A percentile compares a stretch with the other conserved stretches of the same genome.
phyloP scores from a whole-genome alignment of 2,797 vertebrate species.

The Lepilemur ruficaudatus region DNA sequence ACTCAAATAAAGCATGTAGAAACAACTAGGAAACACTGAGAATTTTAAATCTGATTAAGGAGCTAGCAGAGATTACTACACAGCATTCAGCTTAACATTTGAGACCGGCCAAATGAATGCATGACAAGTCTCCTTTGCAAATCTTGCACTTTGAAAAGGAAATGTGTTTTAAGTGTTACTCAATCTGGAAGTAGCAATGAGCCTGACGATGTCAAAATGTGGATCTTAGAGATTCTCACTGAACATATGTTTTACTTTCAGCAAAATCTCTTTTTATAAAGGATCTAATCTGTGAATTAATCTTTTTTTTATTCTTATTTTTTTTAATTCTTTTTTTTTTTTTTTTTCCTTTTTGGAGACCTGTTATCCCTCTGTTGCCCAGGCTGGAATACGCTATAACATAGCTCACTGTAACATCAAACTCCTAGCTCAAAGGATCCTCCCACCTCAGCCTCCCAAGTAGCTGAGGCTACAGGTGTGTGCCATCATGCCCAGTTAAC shows the following conservation, averaged over 20 bases:
- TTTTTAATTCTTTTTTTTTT: no score
- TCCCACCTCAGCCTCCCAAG: no score
- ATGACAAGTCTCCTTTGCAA: conserved; percentile 48
- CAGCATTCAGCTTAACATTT: not conserved
- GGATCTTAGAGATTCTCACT: conserved; percentile 30
- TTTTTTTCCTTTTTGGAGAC: no score
- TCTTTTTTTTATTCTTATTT: no score
- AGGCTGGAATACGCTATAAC: no score
- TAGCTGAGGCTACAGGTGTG: no score
- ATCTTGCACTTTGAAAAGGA: conserved; percentile 49
- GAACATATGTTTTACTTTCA: conserved; percentile 40
- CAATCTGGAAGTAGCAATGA: conserved; percentile 44
- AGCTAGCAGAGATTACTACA: not conserved
- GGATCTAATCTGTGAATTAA: no score
- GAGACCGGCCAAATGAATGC: not conserved
- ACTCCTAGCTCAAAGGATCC: no score
- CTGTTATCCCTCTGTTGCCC: no score
- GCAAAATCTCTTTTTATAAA: conserved; percentile 47
- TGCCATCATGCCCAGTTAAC: no score
- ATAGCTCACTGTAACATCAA: no score
- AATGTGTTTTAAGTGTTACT: conserved; percentile 49
- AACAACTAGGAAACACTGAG: not conserved
- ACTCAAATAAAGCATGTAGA: not conserved
- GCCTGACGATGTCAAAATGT: conserved; percentile 7
- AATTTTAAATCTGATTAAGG: conserved; percentile 32